These are phyloP conservation scores for Pterocles burchelli DNA, from an alignment of 2,113 vertebrate species.

Conservation along the genomic window DNA sequence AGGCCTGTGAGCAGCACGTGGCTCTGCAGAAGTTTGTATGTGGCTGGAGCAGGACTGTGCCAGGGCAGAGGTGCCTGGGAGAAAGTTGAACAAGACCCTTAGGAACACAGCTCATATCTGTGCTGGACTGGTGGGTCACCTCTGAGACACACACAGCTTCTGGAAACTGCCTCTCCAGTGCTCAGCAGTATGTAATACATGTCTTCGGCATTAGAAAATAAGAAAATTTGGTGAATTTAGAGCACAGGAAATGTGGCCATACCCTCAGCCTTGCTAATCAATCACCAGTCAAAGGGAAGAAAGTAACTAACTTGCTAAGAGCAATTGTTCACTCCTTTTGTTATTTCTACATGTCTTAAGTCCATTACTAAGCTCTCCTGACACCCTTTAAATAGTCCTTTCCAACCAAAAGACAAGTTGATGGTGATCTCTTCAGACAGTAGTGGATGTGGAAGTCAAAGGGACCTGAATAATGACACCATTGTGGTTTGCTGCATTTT, in stretches of 20 bases:
- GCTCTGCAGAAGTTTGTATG: not conserved
- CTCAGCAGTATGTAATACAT: not conserved
- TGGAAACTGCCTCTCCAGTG: not conserved
- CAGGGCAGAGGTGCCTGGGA: not conserved
- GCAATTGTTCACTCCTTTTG: not conserved
- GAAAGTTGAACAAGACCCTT: rapidly evolving
- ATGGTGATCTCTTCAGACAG: not conserved
- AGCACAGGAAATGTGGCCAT: not conserved
- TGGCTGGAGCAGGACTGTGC: not conserved
- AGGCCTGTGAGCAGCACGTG: not conserved
- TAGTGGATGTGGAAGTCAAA: not conserved
- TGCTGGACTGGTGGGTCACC: not conserved
- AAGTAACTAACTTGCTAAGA: not conserved
- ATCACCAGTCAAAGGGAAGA: not conserved
- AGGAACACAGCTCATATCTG: not conserved
- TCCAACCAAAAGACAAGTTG: not conserved
- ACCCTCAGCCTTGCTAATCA: not conserved
- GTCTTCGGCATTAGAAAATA: not conserved
- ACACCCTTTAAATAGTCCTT: not conserved
- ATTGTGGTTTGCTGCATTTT: not conserved
- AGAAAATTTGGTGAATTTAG: not conserved
- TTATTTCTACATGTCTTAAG: not conserved
- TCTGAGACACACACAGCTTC: not conserved
- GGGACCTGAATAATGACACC: not conserved
- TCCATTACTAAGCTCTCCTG: not conserved